Base-by-base conservation (phyloP, 2,113 vertebrate genomes). In the Bubalus kerabau region DNA sequence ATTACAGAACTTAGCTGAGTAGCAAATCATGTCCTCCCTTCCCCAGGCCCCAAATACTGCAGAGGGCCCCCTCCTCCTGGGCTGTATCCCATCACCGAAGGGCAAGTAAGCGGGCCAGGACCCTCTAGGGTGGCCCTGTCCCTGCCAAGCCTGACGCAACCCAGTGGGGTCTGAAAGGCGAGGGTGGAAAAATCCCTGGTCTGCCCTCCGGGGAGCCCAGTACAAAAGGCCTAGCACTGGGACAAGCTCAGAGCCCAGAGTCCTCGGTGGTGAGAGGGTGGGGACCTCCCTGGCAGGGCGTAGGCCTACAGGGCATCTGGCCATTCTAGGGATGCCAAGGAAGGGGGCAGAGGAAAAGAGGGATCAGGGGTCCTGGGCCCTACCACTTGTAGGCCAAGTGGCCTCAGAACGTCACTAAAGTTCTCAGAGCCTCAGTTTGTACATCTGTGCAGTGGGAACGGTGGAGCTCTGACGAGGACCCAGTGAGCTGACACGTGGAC, bases 141-240 rank as follows among this genome's bases (percentile, higher is more conserved):
- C 60, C 50, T 48, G 11, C 67, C 36, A 59, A 46, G 32, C 78
- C 85, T 57, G 52, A 91, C 76, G 23, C 67, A 54, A 36, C 23
- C 40, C 43, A 14, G 28, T 13, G 60, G 50, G 17, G 1, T 64
- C 81, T 23, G 50, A 48, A 54, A 76, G 67, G 46, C 64, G 52
- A 81, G 50, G 43, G 28, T 19, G 48, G 56, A 64, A 56, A 48
- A 36, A 87, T 8, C 52, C 43, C 32, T 14, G 7, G 7, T 26
- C 87, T 52, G 10, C 36, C 32, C 28, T 52, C 80, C 57, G 0
- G 48, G 19, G 9, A 91, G 23, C 48, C 59, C 67, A 78, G 40
- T 1, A 19, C 54, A 26, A 52, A n/a, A 67, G 14, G 13, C 32
- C 46, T 8, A 1, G 40, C 3, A 0, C 10, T 16, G 7, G 14